phyloP scores from a whole-genome alignment of 2,113 vertebrate species.

The Sinocyclocheilus anshuiensis region DNA sequence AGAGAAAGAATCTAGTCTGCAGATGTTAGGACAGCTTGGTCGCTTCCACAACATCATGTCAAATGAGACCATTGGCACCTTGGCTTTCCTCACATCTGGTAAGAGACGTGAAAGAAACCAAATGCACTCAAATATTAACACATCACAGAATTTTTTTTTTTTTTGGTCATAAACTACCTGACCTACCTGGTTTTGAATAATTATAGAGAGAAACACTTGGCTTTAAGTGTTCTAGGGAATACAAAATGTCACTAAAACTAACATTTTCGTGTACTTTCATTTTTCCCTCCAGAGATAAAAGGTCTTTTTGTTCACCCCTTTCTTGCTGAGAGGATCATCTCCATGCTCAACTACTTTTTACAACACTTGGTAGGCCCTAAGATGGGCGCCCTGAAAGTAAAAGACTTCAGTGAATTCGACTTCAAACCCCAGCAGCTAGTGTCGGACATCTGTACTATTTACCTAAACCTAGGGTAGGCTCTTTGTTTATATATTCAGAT shows the following conservation, averaged over 20 bases:
- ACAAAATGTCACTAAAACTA: background rate
- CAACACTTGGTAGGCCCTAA: constrained; percentile 97
- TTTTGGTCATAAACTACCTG: background rate
- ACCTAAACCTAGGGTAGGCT: constrained; percentile 92
- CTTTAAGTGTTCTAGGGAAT: background rate
- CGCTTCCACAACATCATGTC: constrained; percentile 99
- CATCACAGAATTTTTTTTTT: background rate
- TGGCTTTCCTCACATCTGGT: constrained; percentile 97
- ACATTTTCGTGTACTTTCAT: background rate
- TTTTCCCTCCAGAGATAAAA: constrained; percentile 83
- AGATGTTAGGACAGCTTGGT: constrained; percentile 96
- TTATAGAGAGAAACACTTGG: background rate
- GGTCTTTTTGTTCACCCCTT: constrained; percentile 95
- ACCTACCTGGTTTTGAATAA: background rate
- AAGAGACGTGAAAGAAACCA: constrained; percentile 49
- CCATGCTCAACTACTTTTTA: constrained; percentile 98
- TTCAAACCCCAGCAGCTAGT: constrained; percentile 98
- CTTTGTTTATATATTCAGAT: background rate
- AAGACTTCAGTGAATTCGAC: constrained; percentile 99
- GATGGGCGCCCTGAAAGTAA: constrained; percentile 98
- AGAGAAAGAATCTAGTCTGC: constrained; percentile 93
- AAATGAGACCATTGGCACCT: constrained; percentile 95
- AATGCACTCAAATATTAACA: background rate
- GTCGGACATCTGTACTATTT: constrained; percentile 99
- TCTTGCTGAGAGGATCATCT: constrained; percentile 96